Conservation (phyloP, 2,797 vertebrate species). For the Pygocentrus nattereri region DNA sequence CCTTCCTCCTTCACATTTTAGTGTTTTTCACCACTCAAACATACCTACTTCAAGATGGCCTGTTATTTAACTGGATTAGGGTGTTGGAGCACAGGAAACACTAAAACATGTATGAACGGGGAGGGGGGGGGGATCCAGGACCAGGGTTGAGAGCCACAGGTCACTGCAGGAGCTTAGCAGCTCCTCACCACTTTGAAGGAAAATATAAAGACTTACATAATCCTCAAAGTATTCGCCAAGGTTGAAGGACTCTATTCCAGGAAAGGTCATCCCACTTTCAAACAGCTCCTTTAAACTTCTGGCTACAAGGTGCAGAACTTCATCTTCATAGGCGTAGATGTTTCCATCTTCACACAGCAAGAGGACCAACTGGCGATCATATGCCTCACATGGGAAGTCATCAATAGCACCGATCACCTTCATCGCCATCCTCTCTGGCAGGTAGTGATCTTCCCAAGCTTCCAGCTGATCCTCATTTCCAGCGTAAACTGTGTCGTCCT, state of each 20-base stretch:
- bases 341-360: conserved; percentile 47
- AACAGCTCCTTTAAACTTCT: conserved; percentile 30
- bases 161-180: neutral
- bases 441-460: conserved; percentile 54
- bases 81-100: neutral
- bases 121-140: neutral
- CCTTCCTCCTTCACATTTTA: neutral
- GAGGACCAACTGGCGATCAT: conserved; percentile 49
- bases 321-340: conserved; percentile 52
- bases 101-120: neutral
- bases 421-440: conserved; percentile 49
- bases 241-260: conserved; percentile 27
- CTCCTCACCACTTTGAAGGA: neutral
- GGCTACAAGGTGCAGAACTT: conserved; percentile 52
- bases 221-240: conserved; percentile 51
- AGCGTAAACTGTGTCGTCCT: conserved; percentile 36
- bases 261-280: conserved; percentile 38
- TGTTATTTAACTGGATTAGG: neutral
- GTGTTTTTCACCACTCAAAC: neutral
- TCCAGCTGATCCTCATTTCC: conserved; percentile 47
- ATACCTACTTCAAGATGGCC: too few species aligned
- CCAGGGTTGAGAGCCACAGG: neutral
- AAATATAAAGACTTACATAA: conserved; percentile 32
- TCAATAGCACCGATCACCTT: conserved; percentile 52
- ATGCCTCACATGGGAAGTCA: conserved; percentile 39